phyloP scores from a whole-genome alignment of 2,888 invertebrate species.

The Archips xylosteana region DNA sequence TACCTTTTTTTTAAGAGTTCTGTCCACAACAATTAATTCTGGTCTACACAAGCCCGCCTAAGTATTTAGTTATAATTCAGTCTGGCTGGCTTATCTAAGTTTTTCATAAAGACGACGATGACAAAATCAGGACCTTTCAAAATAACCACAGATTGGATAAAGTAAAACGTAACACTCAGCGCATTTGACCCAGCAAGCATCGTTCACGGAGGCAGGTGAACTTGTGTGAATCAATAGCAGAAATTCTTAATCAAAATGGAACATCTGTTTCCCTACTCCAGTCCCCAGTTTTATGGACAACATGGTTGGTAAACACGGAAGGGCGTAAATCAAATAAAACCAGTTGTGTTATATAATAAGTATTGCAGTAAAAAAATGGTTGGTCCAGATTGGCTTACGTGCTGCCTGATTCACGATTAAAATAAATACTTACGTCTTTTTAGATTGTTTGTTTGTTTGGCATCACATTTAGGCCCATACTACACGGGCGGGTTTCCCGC shows the following conservation, averaged over 20 bases:
- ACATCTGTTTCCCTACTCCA: slow-evolving; percentile 27
- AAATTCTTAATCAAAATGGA: slow-evolving; percentile 37
- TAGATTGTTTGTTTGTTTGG: neutral
- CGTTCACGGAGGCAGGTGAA: neutral
- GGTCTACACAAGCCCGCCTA: too few species aligned
- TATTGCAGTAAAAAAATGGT: neutral
- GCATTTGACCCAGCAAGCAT: slow-evolving; percentile 7
- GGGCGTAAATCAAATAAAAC: slow-evolving; percentile 7
- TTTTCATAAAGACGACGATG: neutral
- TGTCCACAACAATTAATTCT: too few species aligned
- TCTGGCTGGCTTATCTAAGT: neutral
- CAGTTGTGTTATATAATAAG: neutral
- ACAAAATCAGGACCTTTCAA: neutral
- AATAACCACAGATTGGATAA: neutral
- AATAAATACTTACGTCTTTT: neutral
- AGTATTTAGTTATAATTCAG: too few species aligned
- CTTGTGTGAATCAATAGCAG: slow-evolving; percentile 26
- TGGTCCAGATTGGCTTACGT: neutral
- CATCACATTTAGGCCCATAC: too few species aligned
- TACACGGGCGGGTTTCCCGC: too few species aligned
- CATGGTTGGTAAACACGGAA: slow-evolving; percentile 21
- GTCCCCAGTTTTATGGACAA: slow-evolving; percentile 22
- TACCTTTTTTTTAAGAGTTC: too few species aligned
- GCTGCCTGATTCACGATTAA: neutral
- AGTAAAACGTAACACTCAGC: neutral